phyloP scores from a whole-genome alignment of 1,140 invertebrate genomes.

The Aphaenogaster ashmeadi region DNA sequence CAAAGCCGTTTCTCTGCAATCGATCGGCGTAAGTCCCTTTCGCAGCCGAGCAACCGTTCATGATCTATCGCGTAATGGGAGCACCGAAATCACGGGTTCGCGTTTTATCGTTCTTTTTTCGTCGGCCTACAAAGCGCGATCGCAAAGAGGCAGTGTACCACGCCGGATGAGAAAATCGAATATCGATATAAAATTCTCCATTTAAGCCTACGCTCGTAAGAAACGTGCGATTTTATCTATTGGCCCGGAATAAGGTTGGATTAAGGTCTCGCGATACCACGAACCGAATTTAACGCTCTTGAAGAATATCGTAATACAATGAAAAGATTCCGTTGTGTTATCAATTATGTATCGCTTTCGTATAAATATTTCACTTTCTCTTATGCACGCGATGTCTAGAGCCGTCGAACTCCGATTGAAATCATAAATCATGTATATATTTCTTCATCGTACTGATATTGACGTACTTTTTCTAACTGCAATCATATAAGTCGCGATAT shows the following conservation, averaged over 20 bases:
- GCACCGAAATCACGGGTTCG: conserved; percentile 15
- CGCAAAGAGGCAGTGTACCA: conserved; percentile 2
- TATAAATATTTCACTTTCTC: conserved; percentile 13
- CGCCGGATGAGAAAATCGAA: conserved; percentile 15
- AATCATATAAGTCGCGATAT: background rate
- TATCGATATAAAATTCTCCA: conserved; percentile 31
- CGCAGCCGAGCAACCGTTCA: background rate
- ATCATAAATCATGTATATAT: background rate
- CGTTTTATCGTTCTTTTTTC: conserved; percentile 1
- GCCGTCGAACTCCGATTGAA: background rate
- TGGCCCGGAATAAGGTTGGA: conserved; percentile 34
- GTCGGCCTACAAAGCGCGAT: conserved; percentile 5
- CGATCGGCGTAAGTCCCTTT: background rate
- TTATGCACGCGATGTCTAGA: background rate
- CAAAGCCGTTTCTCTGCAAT: background rate
- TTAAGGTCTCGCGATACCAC: conserved; percentile 57
- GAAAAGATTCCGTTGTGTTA: background rate
- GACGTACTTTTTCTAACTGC: background rate
- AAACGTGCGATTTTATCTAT: conserved; percentile 56
- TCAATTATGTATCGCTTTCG: conserved; percentile 10
- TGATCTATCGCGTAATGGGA: conserved; percentile 18
- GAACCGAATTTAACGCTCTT: background rate
- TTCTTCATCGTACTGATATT: background rate
- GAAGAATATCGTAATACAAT: conserved; percentile 47
- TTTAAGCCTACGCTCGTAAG: background rate